Conservation (phyloP, 1,140 invertebrate species). For the Phthorimaea operculella region DNA sequence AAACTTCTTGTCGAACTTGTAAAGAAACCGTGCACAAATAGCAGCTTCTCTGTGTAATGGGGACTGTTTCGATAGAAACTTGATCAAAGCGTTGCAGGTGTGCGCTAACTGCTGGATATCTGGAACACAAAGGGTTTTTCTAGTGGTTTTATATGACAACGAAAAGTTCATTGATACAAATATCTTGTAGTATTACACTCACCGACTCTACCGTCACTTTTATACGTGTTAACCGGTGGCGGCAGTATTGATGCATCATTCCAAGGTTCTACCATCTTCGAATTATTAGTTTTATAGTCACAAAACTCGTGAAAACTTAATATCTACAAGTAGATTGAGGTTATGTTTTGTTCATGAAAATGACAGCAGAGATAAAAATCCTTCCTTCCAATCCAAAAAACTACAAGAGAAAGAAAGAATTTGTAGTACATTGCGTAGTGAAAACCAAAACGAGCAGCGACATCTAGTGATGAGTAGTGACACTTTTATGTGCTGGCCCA, state of each 20-base stretch:
- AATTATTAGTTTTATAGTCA: neutral
- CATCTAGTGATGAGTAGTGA: too few relatives aligned
- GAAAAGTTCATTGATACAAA: neutral
- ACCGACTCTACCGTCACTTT: constrained; percentile 1
- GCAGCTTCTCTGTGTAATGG: constrained; percentile 68
- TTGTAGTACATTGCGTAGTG: too few relatives aligned
- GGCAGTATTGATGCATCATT: constrained; percentile 3
- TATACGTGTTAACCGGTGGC: neutral
- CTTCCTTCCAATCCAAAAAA: too few relatives aligned
- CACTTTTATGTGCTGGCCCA: too few relatives aligned
- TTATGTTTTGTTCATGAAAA: too few relatives aligned
- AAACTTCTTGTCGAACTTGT: constrained; percentile 72
- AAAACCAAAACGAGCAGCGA: too few relatives aligned
- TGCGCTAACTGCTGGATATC: constrained; percentile 39
- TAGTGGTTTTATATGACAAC: neutral
- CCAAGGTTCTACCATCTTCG: neutral
- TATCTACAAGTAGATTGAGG: too few relatives aligned
- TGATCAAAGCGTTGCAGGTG: constrained; percentile 40
- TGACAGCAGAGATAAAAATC: too few relatives aligned
- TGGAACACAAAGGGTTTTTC: constrained; percentile 26
- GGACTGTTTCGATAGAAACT: constrained; percentile 60
- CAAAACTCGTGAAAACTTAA: too few relatives aligned
- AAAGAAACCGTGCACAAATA: constrained; percentile 68
- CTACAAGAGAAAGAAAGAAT: too few relatives aligned
- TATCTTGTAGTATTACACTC: neutral